Conservation (phyloP, 2,888 invertebrate species). For the Drymonia ruficornis region DNA sequence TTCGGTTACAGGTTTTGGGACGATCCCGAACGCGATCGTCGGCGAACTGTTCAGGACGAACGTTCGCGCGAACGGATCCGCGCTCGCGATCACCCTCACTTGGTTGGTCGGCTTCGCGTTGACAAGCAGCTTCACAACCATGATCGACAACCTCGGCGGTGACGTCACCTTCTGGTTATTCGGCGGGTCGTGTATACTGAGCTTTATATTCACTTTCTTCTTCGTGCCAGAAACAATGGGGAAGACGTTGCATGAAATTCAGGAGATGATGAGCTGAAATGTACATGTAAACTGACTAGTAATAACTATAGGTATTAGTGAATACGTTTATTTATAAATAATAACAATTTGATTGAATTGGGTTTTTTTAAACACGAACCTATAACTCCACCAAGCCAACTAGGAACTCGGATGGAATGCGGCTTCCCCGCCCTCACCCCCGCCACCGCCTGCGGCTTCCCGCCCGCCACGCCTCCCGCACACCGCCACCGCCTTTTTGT, state of each 20-base stretch:
- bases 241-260: conserved; percentile 51
- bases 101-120: conserved; percentile 51
- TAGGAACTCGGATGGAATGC: no score
- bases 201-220: conserved; percentile 47
- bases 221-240: conserved; percentile 55
- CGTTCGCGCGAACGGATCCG: conserved; percentile 48
- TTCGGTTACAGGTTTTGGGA: conserved; percentile 17
- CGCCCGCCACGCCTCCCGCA: no score
- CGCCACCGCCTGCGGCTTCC: no score
- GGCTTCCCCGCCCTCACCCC: no score
- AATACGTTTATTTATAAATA: no score
- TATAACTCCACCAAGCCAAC: no score
- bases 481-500: no score
- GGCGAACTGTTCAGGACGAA: conserved; percentile 57
- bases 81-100: conserved; percentile 46
- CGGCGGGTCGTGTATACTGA: conserved; percentile 41
- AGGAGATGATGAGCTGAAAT: conserved; percentile 48
- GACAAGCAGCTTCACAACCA: conserved; percentile 43
- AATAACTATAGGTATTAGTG: no score
- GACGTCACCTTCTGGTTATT: conserved; percentile 56
- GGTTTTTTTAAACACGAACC: no score
- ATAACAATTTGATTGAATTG: no score
- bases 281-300: no score
- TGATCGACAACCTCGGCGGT: conserved; percentile 42
- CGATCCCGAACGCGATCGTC: conserved; percentile 51